A percentile compares a stretch with the other conserved stretches of the same genome.
These are phyloP conservation scores for Drosophila setosimentum DNA, from an alignment of 2,888 invertebrate species.

Conservation along the genomic window DNA sequence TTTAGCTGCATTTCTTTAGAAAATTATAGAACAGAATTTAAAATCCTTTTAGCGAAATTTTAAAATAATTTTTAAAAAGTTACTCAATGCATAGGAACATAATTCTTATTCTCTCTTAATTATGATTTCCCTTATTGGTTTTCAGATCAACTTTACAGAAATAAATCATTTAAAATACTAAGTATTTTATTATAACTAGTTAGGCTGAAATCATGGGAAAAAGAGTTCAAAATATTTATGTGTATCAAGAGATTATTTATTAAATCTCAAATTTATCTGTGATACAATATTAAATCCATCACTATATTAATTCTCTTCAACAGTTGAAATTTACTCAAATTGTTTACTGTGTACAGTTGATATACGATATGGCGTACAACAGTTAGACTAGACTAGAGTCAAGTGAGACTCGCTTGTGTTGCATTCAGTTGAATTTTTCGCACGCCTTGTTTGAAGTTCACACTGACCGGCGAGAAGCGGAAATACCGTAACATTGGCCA, in stretches of 20 bases:
- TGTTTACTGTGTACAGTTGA: constrained; percentile 2
- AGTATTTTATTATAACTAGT: not conserved
- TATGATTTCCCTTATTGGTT: not conserved
- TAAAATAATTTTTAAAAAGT: not conserved
- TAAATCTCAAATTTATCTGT: not conserved
- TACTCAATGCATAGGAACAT: not conserved
- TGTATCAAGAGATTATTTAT: not conserved
- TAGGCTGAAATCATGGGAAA: not conserved
- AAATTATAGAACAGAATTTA: not conserved
- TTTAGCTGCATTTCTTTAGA: not conserved
- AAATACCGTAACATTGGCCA: constrained; percentile 66
- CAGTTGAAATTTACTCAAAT: not conserved
- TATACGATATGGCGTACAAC: not conserved
- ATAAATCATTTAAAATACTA: not conserved
- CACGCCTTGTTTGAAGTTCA: constrained; percentile 68
- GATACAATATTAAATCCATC: not conserved
- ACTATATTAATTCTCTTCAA: not conserved
- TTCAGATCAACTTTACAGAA: not conserved
- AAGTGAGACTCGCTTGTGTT: constrained; percentile 57
- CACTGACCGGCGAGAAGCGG: constrained; percentile 51
- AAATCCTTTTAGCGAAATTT: not conserved
- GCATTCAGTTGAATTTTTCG: constrained; percentile 75
- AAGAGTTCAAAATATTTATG: not conserved
- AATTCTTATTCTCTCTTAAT: not conserved
- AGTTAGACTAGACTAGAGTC: constrained; percentile 16